Evolutionary conservation across 2,797 vertebrate genomes (phyloP).

Genomic region (Otolemur crassicaudatus): DNA sequence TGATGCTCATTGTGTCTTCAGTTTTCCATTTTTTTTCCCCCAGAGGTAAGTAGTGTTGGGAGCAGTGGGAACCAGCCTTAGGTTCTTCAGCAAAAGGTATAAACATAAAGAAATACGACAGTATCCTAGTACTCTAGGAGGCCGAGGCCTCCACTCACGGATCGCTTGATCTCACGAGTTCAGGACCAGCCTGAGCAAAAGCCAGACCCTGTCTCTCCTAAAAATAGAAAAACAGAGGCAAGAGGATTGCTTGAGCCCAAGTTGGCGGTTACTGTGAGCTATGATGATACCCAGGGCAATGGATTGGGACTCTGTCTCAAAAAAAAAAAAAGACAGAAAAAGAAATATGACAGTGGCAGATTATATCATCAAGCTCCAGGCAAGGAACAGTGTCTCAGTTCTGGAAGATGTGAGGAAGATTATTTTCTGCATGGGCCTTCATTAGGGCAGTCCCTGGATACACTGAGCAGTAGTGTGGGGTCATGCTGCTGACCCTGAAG

Average conservation of each 20-base stretch:
- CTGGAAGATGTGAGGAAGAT: not conserved
- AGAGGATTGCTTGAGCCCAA: too few species aligned
- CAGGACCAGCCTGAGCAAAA: too few species aligned
- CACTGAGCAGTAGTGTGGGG: not conserved
- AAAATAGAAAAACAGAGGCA: too few species aligned
- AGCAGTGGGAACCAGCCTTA: too few species aligned
- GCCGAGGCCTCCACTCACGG: too few species aligned
- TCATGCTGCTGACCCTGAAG: not conserved
- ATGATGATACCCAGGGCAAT: too few species aligned
- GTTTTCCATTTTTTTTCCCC: not conserved
- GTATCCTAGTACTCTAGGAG: too few species aligned
- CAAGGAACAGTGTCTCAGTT: not conserved
- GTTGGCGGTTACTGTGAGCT: too few species aligned
- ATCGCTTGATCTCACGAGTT: too few species aligned
- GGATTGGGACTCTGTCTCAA: too few species aligned
- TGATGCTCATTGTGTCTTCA: not conserved
- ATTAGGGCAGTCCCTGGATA: not conserved
- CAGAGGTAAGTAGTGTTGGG: not conserved
- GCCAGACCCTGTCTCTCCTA: too few species aligned
- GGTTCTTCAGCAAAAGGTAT: not conserved
- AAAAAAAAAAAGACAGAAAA: not conserved
- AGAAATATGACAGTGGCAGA: not conserved
- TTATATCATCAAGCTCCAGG: not conserved
- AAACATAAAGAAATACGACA: not conserved
- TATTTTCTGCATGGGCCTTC: not conserved